A percentile compares a stretch with the other conserved stretches of the same genome.
Conservation (phyloP, 2,113 vertebrate species). For the Phylloscopus whistleri region DNA sequence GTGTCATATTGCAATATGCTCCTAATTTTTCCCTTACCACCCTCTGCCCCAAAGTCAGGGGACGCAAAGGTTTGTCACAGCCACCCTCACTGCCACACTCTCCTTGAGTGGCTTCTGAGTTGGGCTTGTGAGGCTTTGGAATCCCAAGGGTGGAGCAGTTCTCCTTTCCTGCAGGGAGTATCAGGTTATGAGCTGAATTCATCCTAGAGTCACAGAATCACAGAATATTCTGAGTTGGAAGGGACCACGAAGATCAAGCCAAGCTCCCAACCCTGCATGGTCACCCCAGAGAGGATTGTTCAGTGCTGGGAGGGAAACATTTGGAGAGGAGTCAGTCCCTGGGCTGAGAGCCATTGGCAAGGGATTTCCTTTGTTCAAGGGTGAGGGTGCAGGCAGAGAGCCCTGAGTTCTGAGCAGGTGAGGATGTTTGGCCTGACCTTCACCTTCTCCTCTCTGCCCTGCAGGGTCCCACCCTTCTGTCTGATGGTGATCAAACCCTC, state of each 20-base stretch:
- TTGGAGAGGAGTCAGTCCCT: not conserved
- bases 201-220: not conserved
- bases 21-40: not conserved
- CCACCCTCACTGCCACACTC: not conserved
- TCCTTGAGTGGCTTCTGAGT: not conserved
- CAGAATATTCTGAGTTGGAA: not conserved
- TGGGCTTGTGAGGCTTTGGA: not conserved
- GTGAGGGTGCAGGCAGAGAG: not conserved
- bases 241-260: not conserved
- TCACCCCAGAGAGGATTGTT: fast-evolving
- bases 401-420: not conserved
- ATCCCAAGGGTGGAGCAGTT: not conserved
- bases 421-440: not conserved
- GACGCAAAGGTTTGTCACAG: not conserved
- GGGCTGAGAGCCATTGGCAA: too few relatives aligned
- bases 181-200: not conserved
- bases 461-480: not conserved
- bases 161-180: not conserved
- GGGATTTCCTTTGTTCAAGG: not conserved
- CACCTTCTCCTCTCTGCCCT: not conserved
- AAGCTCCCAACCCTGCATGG: not conserved
- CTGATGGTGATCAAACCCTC: not conserved
- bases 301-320: fast-evolving
- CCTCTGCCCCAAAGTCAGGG: not conserved
- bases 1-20: too few relatives aligned